These are phyloP conservation scores for Apostichopus parvimensis DNA, from an alignment of 35 echinoderm and acorn worm species.

Conservation along the genomic window DNA sequence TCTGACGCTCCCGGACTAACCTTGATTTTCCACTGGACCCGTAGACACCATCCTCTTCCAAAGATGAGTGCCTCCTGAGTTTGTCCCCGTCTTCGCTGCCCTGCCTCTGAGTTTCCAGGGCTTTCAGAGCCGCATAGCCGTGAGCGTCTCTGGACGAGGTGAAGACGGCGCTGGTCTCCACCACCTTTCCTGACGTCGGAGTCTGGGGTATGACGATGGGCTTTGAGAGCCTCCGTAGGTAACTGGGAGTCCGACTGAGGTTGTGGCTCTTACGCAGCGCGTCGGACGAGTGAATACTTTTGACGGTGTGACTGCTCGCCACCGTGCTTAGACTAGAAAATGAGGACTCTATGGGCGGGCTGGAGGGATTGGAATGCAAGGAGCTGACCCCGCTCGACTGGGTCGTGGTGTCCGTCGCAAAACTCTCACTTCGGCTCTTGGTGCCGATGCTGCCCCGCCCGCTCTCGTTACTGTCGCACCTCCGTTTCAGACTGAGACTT, in stretches of 20 bases:
- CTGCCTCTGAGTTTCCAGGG: slow-evolving; percentile 73
- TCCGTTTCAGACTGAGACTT: slow-evolving; percentile 74
- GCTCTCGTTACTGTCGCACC: slow-evolving; percentile 95
- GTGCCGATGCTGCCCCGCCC: slow-evolving; percentile 86
- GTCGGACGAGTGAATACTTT: slow-evolving; percentile 91
- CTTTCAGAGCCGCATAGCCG: slow-evolving; percentile 82
- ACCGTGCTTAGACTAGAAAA: slow-evolving; percentile 86
- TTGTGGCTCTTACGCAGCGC: slow-evolving; percentile 82
- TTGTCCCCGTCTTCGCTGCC: background rate
- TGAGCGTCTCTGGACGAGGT: slow-evolving; percentile 79
- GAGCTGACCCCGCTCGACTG: slow-evolving; percentile 91
- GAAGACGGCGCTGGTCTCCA: slow-evolving; percentile 85
- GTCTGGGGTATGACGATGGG: slow-evolving; percentile 74
- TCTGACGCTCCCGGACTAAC: background rate
- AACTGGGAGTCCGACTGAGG: slow-evolving; percentile 89
- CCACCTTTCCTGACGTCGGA: slow-evolving; percentile 62
- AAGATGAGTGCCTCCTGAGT: slow-evolving; percentile 14
- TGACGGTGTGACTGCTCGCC: slow-evolving; percentile 83
- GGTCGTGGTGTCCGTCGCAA: slow-evolving; percentile 80
- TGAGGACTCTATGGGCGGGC: slow-evolving; percentile 83
- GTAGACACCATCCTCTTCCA: slow-evolving; percentile 1
- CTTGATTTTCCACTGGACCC: slow-evolving; percentile 8
- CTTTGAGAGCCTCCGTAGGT: slow-evolving; percentile 72
- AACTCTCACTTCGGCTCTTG: slow-evolving; percentile 98
- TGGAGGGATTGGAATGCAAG: slow-evolving; percentile 84